Percentiles rank a stretch among this genome's conserved stretches.
phyloP scores from a whole-genome alignment of 2,797 vertebrate genomes.

The Carduelis carduelis region DNA sequence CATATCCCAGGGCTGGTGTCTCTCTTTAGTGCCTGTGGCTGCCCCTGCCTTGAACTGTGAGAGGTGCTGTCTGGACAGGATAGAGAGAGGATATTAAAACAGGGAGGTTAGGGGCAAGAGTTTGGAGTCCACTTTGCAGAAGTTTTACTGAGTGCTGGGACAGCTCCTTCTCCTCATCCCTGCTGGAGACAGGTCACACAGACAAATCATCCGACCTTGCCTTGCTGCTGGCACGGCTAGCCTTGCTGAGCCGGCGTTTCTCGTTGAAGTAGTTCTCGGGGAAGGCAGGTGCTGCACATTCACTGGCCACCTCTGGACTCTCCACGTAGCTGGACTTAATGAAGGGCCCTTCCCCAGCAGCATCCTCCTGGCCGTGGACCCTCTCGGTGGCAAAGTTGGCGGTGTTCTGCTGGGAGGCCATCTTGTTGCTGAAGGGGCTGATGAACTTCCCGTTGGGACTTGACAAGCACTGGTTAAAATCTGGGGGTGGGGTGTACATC shows the following conservation, averaged over 20 bases:
- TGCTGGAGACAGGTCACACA: constrained; percentile 71
- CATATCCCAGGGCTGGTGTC: rapidly evolving
- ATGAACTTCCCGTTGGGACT: constrained; percentile 72
- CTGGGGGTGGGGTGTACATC: constrained; percentile 88
- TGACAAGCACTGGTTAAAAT: constrained; percentile 88
- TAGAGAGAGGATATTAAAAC: not conserved
- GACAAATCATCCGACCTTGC: constrained; percentile 88
- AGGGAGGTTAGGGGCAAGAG: not conserved
- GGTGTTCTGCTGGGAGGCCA: constrained; percentile 91
- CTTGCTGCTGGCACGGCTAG: constrained; percentile 87
- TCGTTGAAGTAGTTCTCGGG: constrained; percentile 76
- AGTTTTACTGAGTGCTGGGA: not conserved
- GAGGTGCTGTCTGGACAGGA: constrained; percentile 3
- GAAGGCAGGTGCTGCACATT: constrained; percentile 66
- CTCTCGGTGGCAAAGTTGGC: constrained; percentile 87
- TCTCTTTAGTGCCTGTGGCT: not conserved
- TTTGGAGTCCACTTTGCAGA: not conserved
- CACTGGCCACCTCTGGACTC: constrained; percentile 67
- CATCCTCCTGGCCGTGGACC: constrained; percentile 76
- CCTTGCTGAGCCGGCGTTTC: constrained; percentile 89
- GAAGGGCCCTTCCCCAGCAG: constrained; percentile 76
- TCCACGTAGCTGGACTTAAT: constrained; percentile 81
- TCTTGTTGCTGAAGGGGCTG: constrained; percentile 86
- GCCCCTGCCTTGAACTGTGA: not conserved
- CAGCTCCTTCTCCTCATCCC: not conserved